These are phyloP conservation scores for Rattus norvegicus DNA, from an alignment of 2,113 vertebrate species.

Conservation along the genomic window GRCr8 NC_086031.1:78347001-78347500, in stretches of 20 bases:
- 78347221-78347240: background rate
- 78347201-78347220: background rate
- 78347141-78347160: background rate
- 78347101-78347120: background rate
- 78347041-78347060: constrained; percentile 12
- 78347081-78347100: background rate
- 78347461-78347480: background rate
- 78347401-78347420: no score
- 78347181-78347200: background rate
- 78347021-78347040: background rate
- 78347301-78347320: background rate
- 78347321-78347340: background rate
- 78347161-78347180: background rate
- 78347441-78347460: background rate
- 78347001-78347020: background rate
- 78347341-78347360: background rate
- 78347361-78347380: background rate
- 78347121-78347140: background rate
- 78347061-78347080: constrained; percentile 13
- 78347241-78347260: background rate
- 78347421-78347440: background rate
- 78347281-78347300: no score
- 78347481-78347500: background rate
- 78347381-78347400: background rate
- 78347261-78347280: background rate